These are phyloP conservation scores for Cantharis rustica DNA, from an alignment of 2,888 invertebrate species.

Conservation along the genomic window DNA sequence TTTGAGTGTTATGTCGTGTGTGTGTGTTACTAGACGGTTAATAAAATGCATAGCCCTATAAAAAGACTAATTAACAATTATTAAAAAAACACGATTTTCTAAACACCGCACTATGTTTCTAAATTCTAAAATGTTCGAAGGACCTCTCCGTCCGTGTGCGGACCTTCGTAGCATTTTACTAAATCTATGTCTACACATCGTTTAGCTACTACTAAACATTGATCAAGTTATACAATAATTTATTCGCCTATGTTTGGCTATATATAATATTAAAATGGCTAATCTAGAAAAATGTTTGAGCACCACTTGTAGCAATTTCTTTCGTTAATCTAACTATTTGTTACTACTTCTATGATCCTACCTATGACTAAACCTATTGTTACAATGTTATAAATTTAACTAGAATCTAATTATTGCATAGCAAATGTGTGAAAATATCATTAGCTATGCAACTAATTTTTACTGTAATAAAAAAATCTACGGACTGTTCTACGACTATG, in stretches of 20 bases:
- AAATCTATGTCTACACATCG: conserved; percentile 30
- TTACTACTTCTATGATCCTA: conserved; percentile 6
- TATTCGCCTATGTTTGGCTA: background rate
- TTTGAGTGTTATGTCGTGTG: conserved; percentile 3
- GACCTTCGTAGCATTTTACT: conserved; percentile 28
- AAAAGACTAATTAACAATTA: conserved; percentile 26
- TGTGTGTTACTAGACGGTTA: conserved; percentile 17
- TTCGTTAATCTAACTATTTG: conserved; percentile 14
- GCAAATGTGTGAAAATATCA: conserved; percentile 18
- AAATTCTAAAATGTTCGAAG: conserved; percentile 30
- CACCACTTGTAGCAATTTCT: conserved; percentile 14
- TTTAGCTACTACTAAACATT: conserved; percentile 29
- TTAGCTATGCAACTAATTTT: conserved; percentile 31
- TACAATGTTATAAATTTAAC: conserved; percentile 10
- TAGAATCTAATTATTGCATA: conserved; percentile 19
- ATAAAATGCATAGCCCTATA: conserved; percentile 32
- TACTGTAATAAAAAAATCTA: conserved; percentile 31
- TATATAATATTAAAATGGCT: conserved; percentile 3
- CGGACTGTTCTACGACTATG: conserved; percentile 35
- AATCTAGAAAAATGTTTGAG: conserved; percentile 9
- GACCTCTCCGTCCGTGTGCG: conserved; percentile 8
- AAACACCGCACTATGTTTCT: conserved; percentile 30
- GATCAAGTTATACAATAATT: conserved; percentile 19
- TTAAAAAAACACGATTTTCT: conserved; percentile 31
- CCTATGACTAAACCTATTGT: conserved; percentile 7